A percentile compares a stretch with the other conserved stretches of the same genome.
These are phyloP conservation scores for Drosophila pseudoobscura DNA, from an alignment of 1,140 invertebrate genomes.

Conservation along the genomic window DNA sequence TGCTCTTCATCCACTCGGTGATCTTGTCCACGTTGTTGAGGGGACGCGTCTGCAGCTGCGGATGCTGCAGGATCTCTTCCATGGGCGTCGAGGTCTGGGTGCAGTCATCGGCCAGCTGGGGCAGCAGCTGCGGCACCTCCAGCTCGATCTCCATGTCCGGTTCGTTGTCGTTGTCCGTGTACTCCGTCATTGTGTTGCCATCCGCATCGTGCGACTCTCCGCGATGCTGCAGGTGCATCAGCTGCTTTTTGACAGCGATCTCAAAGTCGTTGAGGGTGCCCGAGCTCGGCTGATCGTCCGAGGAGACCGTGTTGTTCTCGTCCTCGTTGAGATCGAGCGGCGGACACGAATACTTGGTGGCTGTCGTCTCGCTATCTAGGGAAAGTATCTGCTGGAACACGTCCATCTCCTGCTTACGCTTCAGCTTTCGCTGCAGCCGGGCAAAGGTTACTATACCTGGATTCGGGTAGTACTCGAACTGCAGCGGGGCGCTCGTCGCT, in stretches of 20 bases:
- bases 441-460: constrained; percentile 92
- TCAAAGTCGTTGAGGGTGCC: constrained; percentile 76
- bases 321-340: constrained; percentile 64
- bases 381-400: constrained; percentile 82
- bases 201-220: constrained; percentile 60
- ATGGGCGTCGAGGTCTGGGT: constrained; percentile 79
- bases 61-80: constrained; percentile 72
- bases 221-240: constrained; percentile 45
- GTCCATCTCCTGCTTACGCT: constrained; percentile 88
- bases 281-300: constrained; percentile 77
- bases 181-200: constrained; percentile 59
- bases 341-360: constrained; percentile 76
- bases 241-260: constrained; percentile 50
- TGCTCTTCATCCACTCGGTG: constrained; percentile 79
- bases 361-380: constrained; percentile 76
- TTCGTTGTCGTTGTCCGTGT: constrained; percentile 69
- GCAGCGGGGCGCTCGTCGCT: constrained; percentile 90
- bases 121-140: constrained; percentile 69
- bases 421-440: constrained; percentile 87
- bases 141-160: constrained; percentile 73
- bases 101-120: constrained; percentile 63
- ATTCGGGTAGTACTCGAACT: constrained; percentile 88
- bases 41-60: constrained; percentile 55
- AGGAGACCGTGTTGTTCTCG: constrained; percentile 73
- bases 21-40: constrained; percentile 75